These are phyloP conservation scores for Decapterus maruadsi DNA, from an alignment of 2,797 vertebrate genomes.

Conservation along the genomic window DNA sequence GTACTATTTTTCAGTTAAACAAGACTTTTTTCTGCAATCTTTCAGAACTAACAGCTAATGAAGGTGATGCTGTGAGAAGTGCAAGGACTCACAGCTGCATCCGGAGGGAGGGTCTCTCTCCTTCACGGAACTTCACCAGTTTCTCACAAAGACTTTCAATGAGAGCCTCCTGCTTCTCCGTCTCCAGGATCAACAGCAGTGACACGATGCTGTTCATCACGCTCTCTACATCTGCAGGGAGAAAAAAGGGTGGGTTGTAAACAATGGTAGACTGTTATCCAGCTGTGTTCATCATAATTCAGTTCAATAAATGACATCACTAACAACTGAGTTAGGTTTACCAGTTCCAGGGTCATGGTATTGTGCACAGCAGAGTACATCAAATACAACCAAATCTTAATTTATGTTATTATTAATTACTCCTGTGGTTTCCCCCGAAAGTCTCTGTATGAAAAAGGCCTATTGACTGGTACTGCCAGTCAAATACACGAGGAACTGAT, in stretches of 20 bases:
- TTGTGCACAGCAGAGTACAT: neutral
- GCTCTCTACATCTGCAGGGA: slow-evolving; percentile 93
- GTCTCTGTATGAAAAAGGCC: no score
- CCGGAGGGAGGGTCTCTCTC: slow-evolving; percentile 96
- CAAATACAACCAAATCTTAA: no score
- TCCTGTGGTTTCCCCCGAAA: neutral
- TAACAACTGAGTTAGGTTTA: neutral
- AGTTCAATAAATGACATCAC: neutral
- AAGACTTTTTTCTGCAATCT: neutral
- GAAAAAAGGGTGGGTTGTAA: neutral
- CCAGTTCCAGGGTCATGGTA: neutral
- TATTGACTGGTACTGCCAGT: no score
- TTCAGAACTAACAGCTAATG: neutral
- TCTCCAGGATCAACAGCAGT: slow-evolving; percentile 95
- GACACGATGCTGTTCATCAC: slow-evolving; percentile 99
- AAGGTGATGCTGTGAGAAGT: neutral
- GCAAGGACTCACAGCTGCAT: slow-evolving; percentile 93
- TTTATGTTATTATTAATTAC: neutral
- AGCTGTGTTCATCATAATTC: no score
- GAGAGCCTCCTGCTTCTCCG: slow-evolving; percentile 96
- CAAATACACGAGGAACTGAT: no score
- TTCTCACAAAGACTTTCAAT: slow-evolving; percentile 99
- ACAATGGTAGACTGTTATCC: neutral
- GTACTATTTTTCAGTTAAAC: no score
- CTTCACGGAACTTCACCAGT: slow-evolving; percentile 95